These are phyloP conservation scores for Ceraclea dissimilis DNA, from an alignment of 2,888 invertebrate genomes.

Conservation along the genomic window DNA sequence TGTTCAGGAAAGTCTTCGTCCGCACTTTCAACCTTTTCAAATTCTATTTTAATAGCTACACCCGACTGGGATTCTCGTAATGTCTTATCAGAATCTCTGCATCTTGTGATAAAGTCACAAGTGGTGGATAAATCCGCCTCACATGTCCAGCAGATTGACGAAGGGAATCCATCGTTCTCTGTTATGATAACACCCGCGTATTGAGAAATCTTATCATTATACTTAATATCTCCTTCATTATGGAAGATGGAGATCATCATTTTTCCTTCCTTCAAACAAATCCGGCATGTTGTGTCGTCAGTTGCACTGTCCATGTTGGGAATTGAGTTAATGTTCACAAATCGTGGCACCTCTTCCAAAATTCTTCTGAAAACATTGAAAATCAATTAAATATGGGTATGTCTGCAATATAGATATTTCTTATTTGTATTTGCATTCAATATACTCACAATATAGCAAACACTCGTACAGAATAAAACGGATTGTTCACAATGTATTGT, in stretches of 20 bases:
- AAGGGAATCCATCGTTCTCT: slow-evolving; percentile 9
- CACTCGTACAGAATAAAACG: too few relatives aligned
- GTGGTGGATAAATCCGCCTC: slow-evolving; percentile 4
- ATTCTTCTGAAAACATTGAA: too few relatives aligned
- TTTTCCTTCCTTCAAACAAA: slow-evolving; percentile 7
- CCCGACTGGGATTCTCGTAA: not conserved
- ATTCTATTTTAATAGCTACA: slow-evolving; percentile 1
- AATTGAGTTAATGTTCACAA: too few relatives aligned
- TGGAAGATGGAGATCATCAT: slow-evolving; percentile 8
- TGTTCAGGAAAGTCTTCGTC: not conserved
- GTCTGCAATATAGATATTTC: too few relatives aligned
- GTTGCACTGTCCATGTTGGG: too few relatives aligned
- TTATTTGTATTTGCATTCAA: too few relatives aligned
- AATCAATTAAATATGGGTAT: too few relatives aligned
- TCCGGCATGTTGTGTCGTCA: too few relatives aligned
- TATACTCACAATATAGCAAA: too few relatives aligned
- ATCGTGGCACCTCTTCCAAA: too few relatives aligned
- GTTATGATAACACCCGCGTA: slow-evolving; percentile 7
- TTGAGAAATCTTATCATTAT: slow-evolving; percentile 6
- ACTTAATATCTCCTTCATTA: slow-evolving; percentile 3
- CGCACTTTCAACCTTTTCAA: slow-evolving; percentile 1
- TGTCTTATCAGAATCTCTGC: slow-evolving; percentile 2
- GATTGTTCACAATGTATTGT: too few relatives aligned
- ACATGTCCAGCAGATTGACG: slow-evolving; percentile 11
- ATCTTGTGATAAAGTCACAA: slow-evolving; percentile 17